Evolutionary conservation across 2,888 invertebrate species (phyloP), one percentile per base, ranked within the genome.

Genomic region (Tiliacea aurago): DNA sequence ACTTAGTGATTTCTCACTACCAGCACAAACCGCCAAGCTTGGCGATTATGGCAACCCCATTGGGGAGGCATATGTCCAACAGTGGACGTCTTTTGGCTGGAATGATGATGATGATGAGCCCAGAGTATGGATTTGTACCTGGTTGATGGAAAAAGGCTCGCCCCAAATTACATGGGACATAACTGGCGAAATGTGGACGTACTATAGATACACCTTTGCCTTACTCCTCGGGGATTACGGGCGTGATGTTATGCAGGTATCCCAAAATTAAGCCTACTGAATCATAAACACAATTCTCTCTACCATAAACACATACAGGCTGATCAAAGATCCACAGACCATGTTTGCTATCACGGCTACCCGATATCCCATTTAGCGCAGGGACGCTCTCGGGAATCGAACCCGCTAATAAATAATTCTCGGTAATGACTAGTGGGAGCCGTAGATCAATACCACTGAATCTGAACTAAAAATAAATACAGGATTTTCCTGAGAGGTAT

Each of bases 351-450:
- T 77, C 77, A 70, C 45, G 53, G 75, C 77, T 43, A 84, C 58
- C 76, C 59, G 73, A 85, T 83, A 85, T 78, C 78, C 82, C 76
- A 85, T 85, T 85, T 81, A 85, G 84, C 56, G 56, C 84, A 77
- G 75, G 68, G 61, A 75, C 73, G 84, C 79, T 77, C 76, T 70
- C 84, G 84, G 85, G 84, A 75, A 81, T 75, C 74, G 71, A 76
- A 84, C 76, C 69, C 78, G 58, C 81, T 84, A 86, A 85, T 85
- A 85, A 85, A 85, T 85, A 85, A 86, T 86, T 74, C 83, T 68
- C 77, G 18, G 64, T 84, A 86, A 84, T 83, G 76, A 83, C 83
- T 76, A 83, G 76, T 77, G 83, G 76, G 77, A 78, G 76, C 68
- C 28, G 73, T 73, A 75, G 73, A 83, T 84, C 80, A 76, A 83